phyloP scores from a whole-genome alignment of 2,113 vertebrate genomes.

The Campylomormyrus tamandua region DNA sequence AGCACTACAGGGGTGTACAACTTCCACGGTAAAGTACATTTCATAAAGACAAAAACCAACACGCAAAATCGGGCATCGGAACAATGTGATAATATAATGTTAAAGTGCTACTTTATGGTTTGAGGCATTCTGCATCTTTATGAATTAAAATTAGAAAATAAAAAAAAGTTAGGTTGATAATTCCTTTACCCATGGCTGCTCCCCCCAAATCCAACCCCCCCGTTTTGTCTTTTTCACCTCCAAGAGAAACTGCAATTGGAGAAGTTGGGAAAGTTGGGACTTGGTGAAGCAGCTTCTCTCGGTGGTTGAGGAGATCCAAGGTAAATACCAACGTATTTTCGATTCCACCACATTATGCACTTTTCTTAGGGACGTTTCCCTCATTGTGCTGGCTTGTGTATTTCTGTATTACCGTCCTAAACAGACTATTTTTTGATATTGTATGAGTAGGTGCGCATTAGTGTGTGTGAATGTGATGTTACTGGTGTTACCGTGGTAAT shows the following conservation, averaged over 20 bases:
- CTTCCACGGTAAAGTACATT: slow-evolving; percentile 19
- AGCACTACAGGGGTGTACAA: slow-evolving; percentile 43
- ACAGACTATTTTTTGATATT: not conserved
- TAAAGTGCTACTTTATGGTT: not conserved
- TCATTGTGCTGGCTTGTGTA: not conserved
- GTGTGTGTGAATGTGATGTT: not conserved
- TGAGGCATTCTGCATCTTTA: not conserved
- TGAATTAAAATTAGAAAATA: not conserved
- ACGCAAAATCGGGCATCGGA: not conserved
- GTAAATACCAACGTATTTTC: not conserved
- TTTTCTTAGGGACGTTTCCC: not conserved
- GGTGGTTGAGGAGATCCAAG: not conserved
- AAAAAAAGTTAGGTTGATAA: not conserved
- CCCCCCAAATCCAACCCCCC: not conserved
- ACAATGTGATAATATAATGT: not conserved
- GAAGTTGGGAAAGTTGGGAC: slow-evolving; percentile 39
- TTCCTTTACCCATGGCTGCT: slow-evolving; percentile 29
- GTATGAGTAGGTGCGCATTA: not conserved
- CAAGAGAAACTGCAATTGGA: slow-evolving; percentile 45
- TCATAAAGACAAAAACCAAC: not conserved
- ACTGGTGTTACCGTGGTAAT: not conserved
- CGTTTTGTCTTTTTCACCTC: slow-evolving; percentile 35
- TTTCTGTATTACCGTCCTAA: slow-evolving; percentile 1
- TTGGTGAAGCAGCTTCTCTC: slow-evolving; percentile 1
- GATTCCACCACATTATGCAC: not conserved